These are phyloP conservation scores for Criorhina ranunculi DNA, from an alignment of 2,888 invertebrate species.

Conservation along the genomic window DNA sequence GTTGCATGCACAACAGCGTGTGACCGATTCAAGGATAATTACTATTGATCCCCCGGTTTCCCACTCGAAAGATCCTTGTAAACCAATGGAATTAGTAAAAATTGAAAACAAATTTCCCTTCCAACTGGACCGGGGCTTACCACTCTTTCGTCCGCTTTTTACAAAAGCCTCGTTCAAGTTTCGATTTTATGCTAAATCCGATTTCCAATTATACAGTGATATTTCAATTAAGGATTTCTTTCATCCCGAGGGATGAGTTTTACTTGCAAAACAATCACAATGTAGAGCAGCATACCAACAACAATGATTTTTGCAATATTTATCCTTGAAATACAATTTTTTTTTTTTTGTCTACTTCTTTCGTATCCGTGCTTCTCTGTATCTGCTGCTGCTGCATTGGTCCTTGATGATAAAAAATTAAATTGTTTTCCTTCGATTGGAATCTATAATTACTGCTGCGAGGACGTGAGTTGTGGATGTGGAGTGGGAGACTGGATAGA, in stretches of 20 bases:
- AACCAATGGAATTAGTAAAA: slow-evolving; percentile 29
- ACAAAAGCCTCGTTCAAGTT: slow-evolving; percentile 35
- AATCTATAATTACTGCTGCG: slow-evolving; percentile 70
- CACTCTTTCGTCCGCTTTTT: slow-evolving; percentile 7
- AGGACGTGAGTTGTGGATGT: background rate
- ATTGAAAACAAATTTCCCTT: slow-evolving; percentile 46
- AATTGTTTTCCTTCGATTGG: slow-evolving; percentile 73
- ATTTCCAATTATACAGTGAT: slow-evolving; percentile 63
- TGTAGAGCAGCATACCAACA: slow-evolving; percentile 26
- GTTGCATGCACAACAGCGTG: slow-evolving; percentile 61
- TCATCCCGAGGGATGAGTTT: background rate
- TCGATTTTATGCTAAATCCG: slow-evolving; percentile 68
- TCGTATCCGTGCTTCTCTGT: slow-evolving; percentile 1
- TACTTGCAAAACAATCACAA: slow-evolving; percentile 34
- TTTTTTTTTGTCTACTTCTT: slow-evolving; percentile 1
- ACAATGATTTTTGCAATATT: slow-evolving; percentile 48
- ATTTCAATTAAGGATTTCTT: slow-evolving; percentile 60
- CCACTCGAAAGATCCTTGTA: slow-evolving; percentile 2
- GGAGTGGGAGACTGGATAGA: background rate
- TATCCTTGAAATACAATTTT: slow-evolving; percentile 28
- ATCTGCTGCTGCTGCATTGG: slow-evolving; percentile 32
- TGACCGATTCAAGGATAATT: slow-evolving; percentile 45
- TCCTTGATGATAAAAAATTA: slow-evolving; percentile 40
- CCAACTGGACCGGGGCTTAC: background rate
- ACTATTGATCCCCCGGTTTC: background rate